phyloP scores from a whole-genome alignment of 2,113 vertebrate species.

The Malaclemys terrapin region DNA sequence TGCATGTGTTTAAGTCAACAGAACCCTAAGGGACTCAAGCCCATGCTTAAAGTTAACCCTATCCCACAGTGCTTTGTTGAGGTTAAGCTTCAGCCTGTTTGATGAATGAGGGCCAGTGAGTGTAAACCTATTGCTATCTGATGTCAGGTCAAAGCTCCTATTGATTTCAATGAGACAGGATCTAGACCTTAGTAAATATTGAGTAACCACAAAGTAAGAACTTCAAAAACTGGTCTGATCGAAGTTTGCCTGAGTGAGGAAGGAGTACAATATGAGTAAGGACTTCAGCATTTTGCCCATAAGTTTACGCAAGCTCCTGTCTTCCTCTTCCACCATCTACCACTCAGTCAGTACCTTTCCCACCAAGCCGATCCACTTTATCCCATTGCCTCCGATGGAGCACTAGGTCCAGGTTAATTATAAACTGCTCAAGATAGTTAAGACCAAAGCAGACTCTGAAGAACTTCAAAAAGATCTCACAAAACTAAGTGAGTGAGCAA shows the following conservation, averaged over 20 bases:
- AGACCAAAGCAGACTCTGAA: too few species aligned
- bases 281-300: background rate
- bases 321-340: background rate
- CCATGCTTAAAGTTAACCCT: background rate
- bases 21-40: background rate
- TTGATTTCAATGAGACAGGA: background rate
- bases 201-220: background rate
- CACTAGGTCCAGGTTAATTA: slow-evolving; percentile 60
- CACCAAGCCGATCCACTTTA: slow-evolving; percentile 40
- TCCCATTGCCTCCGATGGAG: slow-evolving; percentile 52
- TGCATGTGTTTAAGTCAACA: too few species aligned
- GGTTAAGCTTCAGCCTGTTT: background rate
- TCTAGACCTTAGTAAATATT: background rate
- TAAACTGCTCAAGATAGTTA: too few species aligned
- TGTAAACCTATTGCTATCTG: background rate
- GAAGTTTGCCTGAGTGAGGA: background rate
- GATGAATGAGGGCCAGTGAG: background rate
- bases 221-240: background rate
- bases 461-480: too few species aligned
- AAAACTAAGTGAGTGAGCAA: too few species aligned
- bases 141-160: background rate
- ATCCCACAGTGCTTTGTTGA: background rate
- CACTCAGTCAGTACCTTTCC: background rate
- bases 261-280: fast-evolving
- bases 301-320: background rate